Conservation (phyloP, 2,797 vertebrate genomes). For the Buphagus erythrorhynchus region DNA sequence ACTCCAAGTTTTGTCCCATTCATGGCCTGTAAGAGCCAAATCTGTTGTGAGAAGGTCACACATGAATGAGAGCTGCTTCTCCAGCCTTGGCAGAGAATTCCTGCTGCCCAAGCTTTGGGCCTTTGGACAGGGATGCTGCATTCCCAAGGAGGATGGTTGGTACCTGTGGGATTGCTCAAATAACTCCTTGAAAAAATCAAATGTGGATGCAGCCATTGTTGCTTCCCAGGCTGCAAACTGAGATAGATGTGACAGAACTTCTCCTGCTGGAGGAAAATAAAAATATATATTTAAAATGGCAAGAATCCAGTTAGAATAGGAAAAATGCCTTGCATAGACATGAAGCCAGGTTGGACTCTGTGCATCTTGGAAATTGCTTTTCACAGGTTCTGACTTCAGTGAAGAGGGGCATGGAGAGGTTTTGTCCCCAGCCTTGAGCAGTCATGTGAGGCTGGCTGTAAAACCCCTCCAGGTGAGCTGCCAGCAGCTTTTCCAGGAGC, state of each 20-base stretch:
- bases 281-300: rapidly evolving
- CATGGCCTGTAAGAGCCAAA: neutral
- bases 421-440: neutral
- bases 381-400: neutral
- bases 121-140: neutral
- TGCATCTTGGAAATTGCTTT: neutral
- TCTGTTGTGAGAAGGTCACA: neutral
- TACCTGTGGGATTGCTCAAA: neutral
- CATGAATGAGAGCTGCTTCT: neutral
- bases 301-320: neutral
- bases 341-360: neutral
- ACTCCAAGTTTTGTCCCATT: neutral
- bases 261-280: neutral
- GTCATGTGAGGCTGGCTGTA: neutral
- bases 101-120: neutral
- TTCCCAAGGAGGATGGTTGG: neutral
- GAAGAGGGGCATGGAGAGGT: neutral
- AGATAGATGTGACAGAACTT: neutral
- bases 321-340: neutral
- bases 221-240: neutral
- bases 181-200: neutral
- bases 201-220: neutral
- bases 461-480: neutral
- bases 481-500: neutral
- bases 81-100: neutral